A percentile compares a stretch with the other conserved stretches of the same genome.
These are phyloP conservation scores for Pyrochroa serraticornis DNA, from an alignment of 2,888 invertebrate species.

Conservation along the genomic window DNA sequence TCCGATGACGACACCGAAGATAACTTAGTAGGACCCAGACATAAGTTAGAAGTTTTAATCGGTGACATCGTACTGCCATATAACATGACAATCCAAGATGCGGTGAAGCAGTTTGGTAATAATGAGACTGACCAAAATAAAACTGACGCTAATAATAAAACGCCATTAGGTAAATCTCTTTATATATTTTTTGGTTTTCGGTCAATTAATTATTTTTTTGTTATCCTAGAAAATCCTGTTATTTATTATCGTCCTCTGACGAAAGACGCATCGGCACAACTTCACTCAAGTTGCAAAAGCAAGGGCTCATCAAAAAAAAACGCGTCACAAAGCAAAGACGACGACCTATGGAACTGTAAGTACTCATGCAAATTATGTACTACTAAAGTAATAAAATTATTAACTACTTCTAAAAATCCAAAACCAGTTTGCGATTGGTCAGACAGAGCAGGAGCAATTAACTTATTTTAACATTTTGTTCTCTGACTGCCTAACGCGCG, in stretches of 20 bases:
- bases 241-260: conserved; percentile 84
- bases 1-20: conserved; percentile 97
- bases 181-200: conserved; percentile 9
- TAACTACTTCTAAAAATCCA: too few relatives aligned
- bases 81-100: conserved; percentile 99
- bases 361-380: conserved; percentile 11
- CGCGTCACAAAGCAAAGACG: conserved; percentile 75
- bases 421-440: too few relatives aligned
- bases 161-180: conserved; percentile 73
- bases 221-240: conserved; percentile 73
- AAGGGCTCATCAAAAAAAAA: conserved; percentile 78
- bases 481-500: too few relatives aligned
- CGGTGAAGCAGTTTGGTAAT: conserved; percentile 92
- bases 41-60: conserved; percentile 95
- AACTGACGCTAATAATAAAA: conserved; percentile 86
- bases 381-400: too few relatives aligned
- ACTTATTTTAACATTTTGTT: too few relatives aligned
- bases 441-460: too few relatives aligned
- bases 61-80: conserved; percentile 94
- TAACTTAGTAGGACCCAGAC: conserved; percentile 83
- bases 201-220: conserved; percentile 5
- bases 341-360: conserved; percentile 77
- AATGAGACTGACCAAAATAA: conserved; percentile 85
- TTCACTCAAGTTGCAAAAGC: conserved; percentile 68
- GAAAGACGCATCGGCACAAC: conserved; percentile 60